Evolutionary conservation across 2,113 vertebrate species (phyloP), one percentile per base, ranked within the genome.

Genomic region (Fulica atra): DNA sequence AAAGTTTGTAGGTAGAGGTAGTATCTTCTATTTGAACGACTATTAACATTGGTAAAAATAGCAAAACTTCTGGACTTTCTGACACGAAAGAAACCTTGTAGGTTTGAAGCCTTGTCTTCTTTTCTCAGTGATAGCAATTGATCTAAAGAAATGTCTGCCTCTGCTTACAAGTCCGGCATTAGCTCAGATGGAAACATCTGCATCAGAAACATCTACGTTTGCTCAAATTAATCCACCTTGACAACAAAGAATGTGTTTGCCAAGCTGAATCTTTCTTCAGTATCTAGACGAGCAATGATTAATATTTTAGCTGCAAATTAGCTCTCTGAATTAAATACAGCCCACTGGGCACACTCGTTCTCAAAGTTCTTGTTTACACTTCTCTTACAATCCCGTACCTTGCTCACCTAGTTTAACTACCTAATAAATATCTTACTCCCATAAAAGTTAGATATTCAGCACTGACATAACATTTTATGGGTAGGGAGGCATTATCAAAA

Each of bases 281-380:
- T 76, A 65, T 71, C 57, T 48, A 64, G 61, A 72, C 48, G 61
- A 83, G 29, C 40, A 77, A 53, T 38, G 64, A 79, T 91, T 68
- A 44, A 36, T 74, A 31, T 74, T 95, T 76, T 25, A 76, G 18
- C 31, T 76, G 20, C n/a, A 76, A 79, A 64, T 85, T 80, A 54
- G 44, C 65, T 38, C 25, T 76, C 21, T 76, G 53, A 89, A 88
- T 92, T 92, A 89, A 88, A 70, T 73, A 48, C 18, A 85, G 31
- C 4, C 26, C 25, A 63, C 23, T 54, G 42, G 35, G 26, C 91
- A 35, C 9, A 70, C 28, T 66, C 23, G 46, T 63, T 87, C 36
- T 92, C 79, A 78, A 64, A 68, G 35, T 87, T 88, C 65, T 91
- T 95, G 48, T 95, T 92, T 82, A 63, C 54, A 42, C 33, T 90